Conservation (phyloP, 2,797 vertebrate species). For the Phalanger gymnotis region DNA sequence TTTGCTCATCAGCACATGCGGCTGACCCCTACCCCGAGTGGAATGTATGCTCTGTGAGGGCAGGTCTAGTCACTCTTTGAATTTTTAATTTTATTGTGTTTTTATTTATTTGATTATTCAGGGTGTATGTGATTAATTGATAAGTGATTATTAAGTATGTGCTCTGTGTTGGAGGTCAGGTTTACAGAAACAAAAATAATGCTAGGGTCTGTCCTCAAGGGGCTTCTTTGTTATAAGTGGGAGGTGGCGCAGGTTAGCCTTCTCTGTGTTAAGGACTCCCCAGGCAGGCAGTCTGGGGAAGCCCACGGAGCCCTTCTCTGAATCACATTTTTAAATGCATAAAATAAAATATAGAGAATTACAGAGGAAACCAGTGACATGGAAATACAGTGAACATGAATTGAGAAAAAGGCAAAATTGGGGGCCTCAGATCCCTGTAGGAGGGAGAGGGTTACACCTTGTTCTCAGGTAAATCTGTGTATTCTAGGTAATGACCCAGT, state of each 20-base stretch:
- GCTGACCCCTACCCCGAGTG: not conserved
- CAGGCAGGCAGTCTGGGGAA: not conserved
- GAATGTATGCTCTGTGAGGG: not conserved
- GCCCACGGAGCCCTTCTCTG: not conserved
- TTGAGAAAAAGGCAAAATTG: not conserved
- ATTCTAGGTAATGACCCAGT: too few species aligned
- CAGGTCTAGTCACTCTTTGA: not conserved
- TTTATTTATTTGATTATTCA: not conserved
- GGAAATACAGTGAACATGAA: not conserved
- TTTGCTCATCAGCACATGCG: not conserved
- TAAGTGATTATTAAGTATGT: not conserved
- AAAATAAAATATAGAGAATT: not conserved
- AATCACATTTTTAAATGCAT: not conserved
- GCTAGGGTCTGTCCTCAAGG: not conserved
- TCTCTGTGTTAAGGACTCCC: not conserved
- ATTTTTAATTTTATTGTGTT: not conserved
- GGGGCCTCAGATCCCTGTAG: not conserved
- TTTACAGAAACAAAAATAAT: not conserved
- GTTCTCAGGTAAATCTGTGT: not conserved
- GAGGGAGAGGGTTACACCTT: not conserved
- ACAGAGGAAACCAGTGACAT: not conserved
- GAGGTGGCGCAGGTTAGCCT: too few species aligned
- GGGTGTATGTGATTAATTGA: not conserved
- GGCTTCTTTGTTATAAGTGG: not conserved
- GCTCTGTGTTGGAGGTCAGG: not conserved